Base-by-base conservation (phyloP, 92 coral and sea anemone species). In the Siderastrea radians region DNA sequence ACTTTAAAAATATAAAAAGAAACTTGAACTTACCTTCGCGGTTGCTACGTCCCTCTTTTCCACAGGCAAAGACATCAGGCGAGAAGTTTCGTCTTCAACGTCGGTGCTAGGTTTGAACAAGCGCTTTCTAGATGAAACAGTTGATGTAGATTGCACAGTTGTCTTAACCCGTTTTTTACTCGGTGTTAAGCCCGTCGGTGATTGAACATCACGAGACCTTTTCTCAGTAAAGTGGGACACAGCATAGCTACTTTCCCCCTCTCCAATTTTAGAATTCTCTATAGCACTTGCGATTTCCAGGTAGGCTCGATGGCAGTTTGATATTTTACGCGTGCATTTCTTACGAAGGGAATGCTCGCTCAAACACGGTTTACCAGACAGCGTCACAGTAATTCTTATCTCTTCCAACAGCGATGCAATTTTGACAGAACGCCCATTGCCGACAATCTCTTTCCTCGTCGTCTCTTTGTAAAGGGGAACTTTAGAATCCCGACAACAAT, bases 321-420 rank as follows among this genome's bases (percentile, higher is more conserved):
- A 65, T 8, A 65, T 65, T 65, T 65, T 65, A 17, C 70, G 44
- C 8, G 70, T 47, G 45, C 70, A 65, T 65, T 65, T 65, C 70
- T 17, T 65, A 26, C 70, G 13, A 4, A 65, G 49, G 2, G 70
- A 65, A 0, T 61, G 44, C 70, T 3, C 45, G 6, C 12, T 65
- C 45, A 65, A 6, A 17, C 70, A 6, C 44, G 70, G 17, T 61
- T 61, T 26, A 26, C 38, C 65, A 60, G 38, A 60, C 3, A 8
- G 65, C 4, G 44, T 5, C 70, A 65, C 70, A 8, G 70, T 16
- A 65, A 65, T 65, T 65, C 70, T 47, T 16, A 38, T 65, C 47
- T 65, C 70, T 10, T 65, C 45, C 5, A 65, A 26, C 15, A 61
- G 65, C 14, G 65, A 61, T 61, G 17, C 65, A 61, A 61, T 61